These are phyloP conservation scores for Cheilosia grossa DNA, from an alignment of 2,888 invertebrate species.

Conservation along the genomic window DNA sequence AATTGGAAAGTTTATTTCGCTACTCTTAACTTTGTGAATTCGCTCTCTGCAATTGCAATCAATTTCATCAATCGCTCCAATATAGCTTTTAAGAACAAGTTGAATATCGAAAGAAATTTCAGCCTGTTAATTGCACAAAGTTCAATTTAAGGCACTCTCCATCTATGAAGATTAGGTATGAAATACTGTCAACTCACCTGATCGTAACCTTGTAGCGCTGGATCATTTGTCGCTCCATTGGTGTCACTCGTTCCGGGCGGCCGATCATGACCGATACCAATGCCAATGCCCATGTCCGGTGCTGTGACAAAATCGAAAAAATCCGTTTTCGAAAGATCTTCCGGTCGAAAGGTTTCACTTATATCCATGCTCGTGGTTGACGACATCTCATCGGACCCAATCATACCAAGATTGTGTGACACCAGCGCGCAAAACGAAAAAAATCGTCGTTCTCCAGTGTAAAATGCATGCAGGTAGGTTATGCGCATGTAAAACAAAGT, in stretches of 20 bases:
- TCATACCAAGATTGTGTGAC: conserved; percentile 77
- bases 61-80: too few species aligned
- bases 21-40: too few species aligned
- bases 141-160: too few species aligned
- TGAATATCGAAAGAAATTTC: too few species aligned
- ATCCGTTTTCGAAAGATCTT: conserved; percentile 93
- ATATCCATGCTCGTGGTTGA: conserved; percentile 88
- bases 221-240: conserved; percentile 79
- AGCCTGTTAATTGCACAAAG: too few species aligned
- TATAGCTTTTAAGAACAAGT: too few species aligned
- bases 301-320: conserved; percentile 95
- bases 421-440: conserved; percentile 25
- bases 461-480: conserved; percentile 59
- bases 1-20: too few species aligned
- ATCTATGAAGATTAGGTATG: too few species aligned
- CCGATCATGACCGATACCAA: conserved; percentile 79
- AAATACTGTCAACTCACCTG: conserved; percentile 78
- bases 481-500: conserved; percentile 4
- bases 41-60: too few species aligned
- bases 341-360: conserved; percentile 90
- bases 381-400: conserved; percentile 83
- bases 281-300: conserved; percentile 86
- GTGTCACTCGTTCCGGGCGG: conserved; percentile 77
- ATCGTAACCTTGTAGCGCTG: conserved; percentile 83
- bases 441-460: conserved; percentile 12